phyloP scores from a whole-genome alignment of 2,888 invertebrate species.

The Cephus sareptanus region DNA sequence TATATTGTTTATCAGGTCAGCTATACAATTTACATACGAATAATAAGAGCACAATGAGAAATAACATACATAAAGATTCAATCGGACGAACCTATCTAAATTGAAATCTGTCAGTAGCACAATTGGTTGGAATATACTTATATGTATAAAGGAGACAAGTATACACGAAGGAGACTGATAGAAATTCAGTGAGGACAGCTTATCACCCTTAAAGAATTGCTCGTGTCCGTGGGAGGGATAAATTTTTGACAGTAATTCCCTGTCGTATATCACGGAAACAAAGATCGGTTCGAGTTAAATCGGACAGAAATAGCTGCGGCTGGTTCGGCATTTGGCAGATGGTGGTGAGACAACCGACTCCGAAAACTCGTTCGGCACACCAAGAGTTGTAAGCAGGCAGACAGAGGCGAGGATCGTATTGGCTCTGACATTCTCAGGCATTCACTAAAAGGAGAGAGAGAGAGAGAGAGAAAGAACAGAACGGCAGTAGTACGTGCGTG shows the following conservation, averaged over 20 bases:
- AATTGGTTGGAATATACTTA: not conserved
- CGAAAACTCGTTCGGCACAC: slow-evolving; percentile 6
- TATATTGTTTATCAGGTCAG: not conserved
- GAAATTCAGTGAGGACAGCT: not conserved
- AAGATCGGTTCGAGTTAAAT: not conserved
- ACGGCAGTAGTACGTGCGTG: not conserved
- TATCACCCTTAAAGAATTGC: not conserved
- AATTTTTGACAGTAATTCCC: not conserved
- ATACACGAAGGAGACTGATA: not conserved
- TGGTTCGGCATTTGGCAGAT: not conserved
- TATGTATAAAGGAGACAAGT: not conserved
- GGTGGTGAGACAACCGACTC: not conserved
- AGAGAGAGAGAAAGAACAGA: not conserved
- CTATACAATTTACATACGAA: not conserved
- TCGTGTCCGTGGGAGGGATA: not conserved
- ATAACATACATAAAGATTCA: not conserved
- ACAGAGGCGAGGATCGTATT: not conserved
- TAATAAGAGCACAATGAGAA: not conserved
- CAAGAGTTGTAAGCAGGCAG: not conserved
- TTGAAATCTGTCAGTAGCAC: not conserved
- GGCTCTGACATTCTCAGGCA: slow-evolving; percentile 4
- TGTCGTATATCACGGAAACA: not conserved
- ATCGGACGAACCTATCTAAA: not conserved
- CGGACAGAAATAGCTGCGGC: not conserved
- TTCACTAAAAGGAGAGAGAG: not conserved